These are phyloP conservation scores for Nasonia giraulti DNA, from an alignment of 1,140 invertebrate genomes.

Conservation along the genomic window DNA sequence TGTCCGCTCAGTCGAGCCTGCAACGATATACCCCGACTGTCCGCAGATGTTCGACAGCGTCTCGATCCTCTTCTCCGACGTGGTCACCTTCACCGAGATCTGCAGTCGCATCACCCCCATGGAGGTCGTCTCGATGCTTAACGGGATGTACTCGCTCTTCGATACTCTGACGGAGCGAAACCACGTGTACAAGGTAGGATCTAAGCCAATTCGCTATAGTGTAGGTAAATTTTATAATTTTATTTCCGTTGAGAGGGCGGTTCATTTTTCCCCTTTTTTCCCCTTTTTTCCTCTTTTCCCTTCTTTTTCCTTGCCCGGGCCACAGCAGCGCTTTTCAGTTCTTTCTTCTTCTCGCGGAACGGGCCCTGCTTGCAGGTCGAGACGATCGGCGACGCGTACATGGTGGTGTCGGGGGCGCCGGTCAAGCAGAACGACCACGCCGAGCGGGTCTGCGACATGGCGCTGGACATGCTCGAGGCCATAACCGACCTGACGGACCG, in stretches of 20 bases:
- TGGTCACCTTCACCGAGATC: constrained; percentile 97
- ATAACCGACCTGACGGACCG: constrained; percentile 93
- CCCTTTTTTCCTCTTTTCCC: too few relatives aligned
- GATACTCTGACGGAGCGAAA: constrained; percentile 94
- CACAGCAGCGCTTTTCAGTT: too few relatives aligned
- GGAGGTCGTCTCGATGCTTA: constrained; percentile 98
- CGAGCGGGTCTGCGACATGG: constrained; percentile 96
- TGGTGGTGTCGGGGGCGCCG: constrained; percentile 97
- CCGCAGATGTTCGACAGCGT: constrained; percentile 94
- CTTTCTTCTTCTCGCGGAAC: too few relatives aligned
- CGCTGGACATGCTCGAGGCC: constrained; percentile 95
- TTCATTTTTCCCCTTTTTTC: too few relatives aligned
- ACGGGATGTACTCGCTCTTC: constrained; percentile 95
- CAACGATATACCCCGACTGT: too few relatives aligned
- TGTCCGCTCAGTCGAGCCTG: background rate
- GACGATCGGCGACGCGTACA: constrained; percentile 97
- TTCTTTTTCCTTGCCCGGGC: too few relatives aligned
- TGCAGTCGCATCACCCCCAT: constrained; percentile 95
- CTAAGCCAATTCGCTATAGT: background rate
- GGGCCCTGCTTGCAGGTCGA: too few relatives aligned
- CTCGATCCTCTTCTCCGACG: constrained; percentile 96
- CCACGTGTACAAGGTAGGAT: constrained; percentile 92
- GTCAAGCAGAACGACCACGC: constrained; percentile 93
- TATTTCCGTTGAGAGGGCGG: too few relatives aligned
- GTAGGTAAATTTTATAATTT: constrained; percentile 26